Percentiles rank a stretch among this genome's conserved stretches.
Conservation (phyloP, 2,797 vertebrate species). For the Uromys caudimaculatus region DNA sequence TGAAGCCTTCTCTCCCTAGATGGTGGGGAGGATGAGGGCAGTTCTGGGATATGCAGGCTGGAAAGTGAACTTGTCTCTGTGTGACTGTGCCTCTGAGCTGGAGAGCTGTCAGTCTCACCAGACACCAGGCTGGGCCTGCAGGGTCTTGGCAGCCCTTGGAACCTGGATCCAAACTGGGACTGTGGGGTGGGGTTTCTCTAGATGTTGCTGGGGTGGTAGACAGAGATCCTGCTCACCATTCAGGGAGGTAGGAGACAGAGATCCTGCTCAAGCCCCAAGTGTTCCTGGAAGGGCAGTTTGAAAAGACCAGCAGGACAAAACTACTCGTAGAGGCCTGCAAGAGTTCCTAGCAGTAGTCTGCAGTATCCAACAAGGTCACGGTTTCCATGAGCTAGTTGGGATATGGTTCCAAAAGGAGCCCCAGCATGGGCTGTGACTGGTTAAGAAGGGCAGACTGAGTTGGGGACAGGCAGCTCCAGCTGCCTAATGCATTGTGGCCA, state of each 20-base stretch:
- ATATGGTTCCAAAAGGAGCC: background rate
- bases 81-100: background rate
- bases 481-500: slow-evolving; percentile 25
- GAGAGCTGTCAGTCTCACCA: background rate
- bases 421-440: background rate
- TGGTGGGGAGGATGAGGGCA: background rate
- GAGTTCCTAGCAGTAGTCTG: slow-evolving; percentile 18
- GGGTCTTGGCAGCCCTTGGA: background rate
- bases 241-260: background rate
- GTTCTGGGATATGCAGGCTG: background rate
- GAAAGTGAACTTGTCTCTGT: background rate
- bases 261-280: background rate
- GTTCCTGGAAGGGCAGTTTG: slow-evolving; percentile 13
- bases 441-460: background rate
- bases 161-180: background rate
- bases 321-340: background rate
- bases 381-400: background rate
- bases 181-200: background rate
- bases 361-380: background rate
- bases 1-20: background rate
- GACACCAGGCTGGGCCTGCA: background rate
- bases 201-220: background rate
- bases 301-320: slow-evolving; percentile 29
- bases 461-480: background rate
- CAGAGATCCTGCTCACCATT: background rate